These are phyloP conservation scores for Cyclura pinguis DNA, from an alignment of 2,797 vertebrate species.

Conservation along the genomic window DNA sequence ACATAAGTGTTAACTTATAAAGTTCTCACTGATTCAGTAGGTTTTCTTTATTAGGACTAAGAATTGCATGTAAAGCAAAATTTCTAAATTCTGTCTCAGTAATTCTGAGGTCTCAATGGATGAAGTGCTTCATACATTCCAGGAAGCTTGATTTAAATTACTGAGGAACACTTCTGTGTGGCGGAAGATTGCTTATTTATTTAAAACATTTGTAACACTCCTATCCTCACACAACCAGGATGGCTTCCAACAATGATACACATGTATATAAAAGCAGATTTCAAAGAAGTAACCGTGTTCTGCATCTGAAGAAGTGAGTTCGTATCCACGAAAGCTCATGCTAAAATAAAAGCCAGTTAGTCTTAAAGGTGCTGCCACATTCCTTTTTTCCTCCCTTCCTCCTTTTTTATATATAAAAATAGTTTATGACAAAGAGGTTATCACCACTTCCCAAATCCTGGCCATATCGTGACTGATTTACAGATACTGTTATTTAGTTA, in stretches of 20 bases:
- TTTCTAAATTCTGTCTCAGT: conserved; percentile 17
- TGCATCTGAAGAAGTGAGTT: too few species aligned
- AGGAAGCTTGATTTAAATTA: not conserved
- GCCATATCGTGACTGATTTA: not conserved
- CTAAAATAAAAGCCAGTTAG: too few species aligned
- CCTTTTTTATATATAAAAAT: not conserved
- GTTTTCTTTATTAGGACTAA: too few species aligned
- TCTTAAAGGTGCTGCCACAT: too few species aligned
- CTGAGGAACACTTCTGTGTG: not conserved
- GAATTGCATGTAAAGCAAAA: too few species aligned
- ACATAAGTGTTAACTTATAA: too few species aligned
- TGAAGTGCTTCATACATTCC: not conserved
- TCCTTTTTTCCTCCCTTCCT: too few species aligned
- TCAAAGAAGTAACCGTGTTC: too few species aligned
- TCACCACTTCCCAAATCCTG: not conserved
- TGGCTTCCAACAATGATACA: not conserved
- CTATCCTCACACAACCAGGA: not conserved
- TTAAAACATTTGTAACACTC: not conserved
- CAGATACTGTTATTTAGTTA: not conserved
- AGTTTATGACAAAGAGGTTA: not conserved
- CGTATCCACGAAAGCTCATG: too few species aligned
- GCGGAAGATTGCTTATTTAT: not conserved
- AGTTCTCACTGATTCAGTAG: too few species aligned
- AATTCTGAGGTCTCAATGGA: not conserved
- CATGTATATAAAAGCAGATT: too few species aligned